Conservation (phyloP, 2,888 invertebrate species). For the Oconnorella tubifera region DNA sequence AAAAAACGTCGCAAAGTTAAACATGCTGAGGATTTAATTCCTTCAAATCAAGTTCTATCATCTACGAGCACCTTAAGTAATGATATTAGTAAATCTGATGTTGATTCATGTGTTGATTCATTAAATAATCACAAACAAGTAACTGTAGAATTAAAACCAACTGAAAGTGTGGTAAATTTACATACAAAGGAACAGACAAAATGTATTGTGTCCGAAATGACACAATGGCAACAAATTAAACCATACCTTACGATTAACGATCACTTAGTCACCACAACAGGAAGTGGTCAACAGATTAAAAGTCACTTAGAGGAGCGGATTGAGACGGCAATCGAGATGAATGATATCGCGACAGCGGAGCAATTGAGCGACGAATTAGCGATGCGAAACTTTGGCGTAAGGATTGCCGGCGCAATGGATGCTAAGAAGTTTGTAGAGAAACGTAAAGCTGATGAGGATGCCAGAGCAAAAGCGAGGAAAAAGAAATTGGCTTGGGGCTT, state of each 20-base stretch:
- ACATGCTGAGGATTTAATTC: no score
- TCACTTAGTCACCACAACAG: conserved; percentile 15
- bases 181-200: no score
- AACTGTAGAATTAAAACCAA: background rate
- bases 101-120: no score
- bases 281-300: conserved; percentile 8
- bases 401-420: conserved; percentile 17
- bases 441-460: conserved; percentile 64
- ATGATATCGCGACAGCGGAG: conserved; percentile 9
- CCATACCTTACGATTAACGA: conserved; percentile 21
- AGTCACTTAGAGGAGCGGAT: conserved; percentile 20
- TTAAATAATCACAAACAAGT: no score
- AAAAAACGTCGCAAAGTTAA: background rate
- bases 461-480: conserved; percentile 11
- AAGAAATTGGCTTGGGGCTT: conserved; percentile 20
- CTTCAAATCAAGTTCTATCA: background rate
- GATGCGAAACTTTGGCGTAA: conserved; percentile 16
- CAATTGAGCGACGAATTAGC: conserved; percentile 17
- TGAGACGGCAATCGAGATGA: conserved; percentile 12
- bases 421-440: conserved; percentile 21
- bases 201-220: no score
- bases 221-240: conserved; percentile 14
- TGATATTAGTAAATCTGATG: background rate
- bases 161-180: background rate
- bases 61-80: background rate